A percentile compares a stretch with the other conserved stretches of the same genome.
Evolutionary conservation across 1,140 invertebrate genomes (phyloP).

Genomic region (Paramacrobiotus metropolitanus): DNA sequence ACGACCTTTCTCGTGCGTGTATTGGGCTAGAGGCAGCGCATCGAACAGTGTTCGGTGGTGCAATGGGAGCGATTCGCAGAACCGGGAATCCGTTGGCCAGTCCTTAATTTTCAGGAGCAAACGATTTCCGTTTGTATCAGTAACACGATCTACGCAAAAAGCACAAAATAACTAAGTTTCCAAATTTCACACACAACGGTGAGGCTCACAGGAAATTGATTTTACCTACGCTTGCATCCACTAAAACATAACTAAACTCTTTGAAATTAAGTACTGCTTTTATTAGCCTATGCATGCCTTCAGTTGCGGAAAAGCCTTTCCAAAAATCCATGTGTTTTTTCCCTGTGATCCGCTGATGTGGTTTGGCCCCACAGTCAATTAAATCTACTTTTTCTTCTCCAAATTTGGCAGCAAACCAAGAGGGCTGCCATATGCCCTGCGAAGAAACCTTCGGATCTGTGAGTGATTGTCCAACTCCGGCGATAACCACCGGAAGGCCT

Average conservation of each 20-base stretch:
- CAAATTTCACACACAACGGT: background rate
- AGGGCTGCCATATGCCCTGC: conserved; percentile 87
- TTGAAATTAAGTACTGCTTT: conserved; percentile 7
- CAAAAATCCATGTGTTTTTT: conserved; percentile 83
- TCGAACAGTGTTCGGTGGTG: too few species aligned
- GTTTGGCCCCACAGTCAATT: conserved; percentile 68
- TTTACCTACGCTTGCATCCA: too few species aligned
- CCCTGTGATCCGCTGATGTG: conserved; percentile 34
- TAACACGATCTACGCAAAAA: too few species aligned
- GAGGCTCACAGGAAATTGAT: too few species aligned
- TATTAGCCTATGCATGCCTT: too few species aligned
- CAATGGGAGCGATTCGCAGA: too few species aligned
- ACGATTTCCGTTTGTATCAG: conserved; percentile 56
- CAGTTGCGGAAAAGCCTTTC: conserved; percentile 70
- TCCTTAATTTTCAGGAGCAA: too few species aligned
- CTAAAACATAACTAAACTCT: too few species aligned
- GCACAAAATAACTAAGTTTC: too few species aligned
- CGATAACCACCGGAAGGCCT: conserved; percentile 67
- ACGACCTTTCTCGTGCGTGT: too few species aligned
- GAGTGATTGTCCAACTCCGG: conserved; percentile 51
- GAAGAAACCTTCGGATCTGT: conserved; percentile 40
- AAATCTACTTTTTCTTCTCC: conserved; percentile 73
- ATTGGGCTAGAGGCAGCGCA: too few species aligned
- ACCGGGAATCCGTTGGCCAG: too few species aligned
- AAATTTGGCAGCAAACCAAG: conserved; percentile 67